Evolutionary conservation across 2,797 vertebrate genomes (phyloP).

Genomic region (Chelon auratus): DNA sequence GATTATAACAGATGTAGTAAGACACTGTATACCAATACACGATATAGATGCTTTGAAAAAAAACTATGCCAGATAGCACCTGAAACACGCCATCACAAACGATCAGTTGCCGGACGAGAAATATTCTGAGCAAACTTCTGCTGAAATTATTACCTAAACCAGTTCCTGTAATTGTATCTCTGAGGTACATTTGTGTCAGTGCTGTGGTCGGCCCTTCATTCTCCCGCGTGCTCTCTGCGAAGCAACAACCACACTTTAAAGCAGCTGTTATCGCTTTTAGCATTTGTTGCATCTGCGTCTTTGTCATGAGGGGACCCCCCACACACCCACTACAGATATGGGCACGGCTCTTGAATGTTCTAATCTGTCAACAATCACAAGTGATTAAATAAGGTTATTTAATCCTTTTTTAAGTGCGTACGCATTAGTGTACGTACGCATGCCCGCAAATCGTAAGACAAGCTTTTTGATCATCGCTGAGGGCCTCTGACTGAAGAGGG

Average conservation of each 20-base stretch:
- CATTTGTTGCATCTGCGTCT: not conserved
- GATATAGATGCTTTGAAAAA: too few relatives aligned
- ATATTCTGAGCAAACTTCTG: slow-evolving; percentile 15
- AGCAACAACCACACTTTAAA: slow-evolving; percentile 18
- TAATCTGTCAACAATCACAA: not conserved
- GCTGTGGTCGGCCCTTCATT: slow-evolving; percentile 18
- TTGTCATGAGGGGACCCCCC: not conserved
- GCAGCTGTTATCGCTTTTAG: slow-evolving; percentile 27
- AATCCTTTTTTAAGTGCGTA: not conserved
- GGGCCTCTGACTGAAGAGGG: slow-evolving; percentile 8
- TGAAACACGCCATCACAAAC: not conserved
- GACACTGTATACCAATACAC: too few relatives aligned
- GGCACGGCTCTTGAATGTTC: not conserved
- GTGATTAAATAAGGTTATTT: not conserved
- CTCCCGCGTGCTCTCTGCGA: not conserved
- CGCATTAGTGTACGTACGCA: too few relatives aligned
- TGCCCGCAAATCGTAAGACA: too few relatives aligned
- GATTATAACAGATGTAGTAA: too few relatives aligned
- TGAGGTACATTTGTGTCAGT: not conserved
- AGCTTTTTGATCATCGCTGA: slow-evolving; percentile 1
- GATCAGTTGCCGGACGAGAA: not conserved
- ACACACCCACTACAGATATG: not conserved
- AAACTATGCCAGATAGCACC: not conserved
- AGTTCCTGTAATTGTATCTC: slow-evolving; percentile 39
- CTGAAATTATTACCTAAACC: slow-evolving; percentile 12